These are phyloP conservation scores for Phyllotis vaccarum DNA, from an alignment of 2,797 vertebrate genomes.

Conservation along the genomic window DNA sequence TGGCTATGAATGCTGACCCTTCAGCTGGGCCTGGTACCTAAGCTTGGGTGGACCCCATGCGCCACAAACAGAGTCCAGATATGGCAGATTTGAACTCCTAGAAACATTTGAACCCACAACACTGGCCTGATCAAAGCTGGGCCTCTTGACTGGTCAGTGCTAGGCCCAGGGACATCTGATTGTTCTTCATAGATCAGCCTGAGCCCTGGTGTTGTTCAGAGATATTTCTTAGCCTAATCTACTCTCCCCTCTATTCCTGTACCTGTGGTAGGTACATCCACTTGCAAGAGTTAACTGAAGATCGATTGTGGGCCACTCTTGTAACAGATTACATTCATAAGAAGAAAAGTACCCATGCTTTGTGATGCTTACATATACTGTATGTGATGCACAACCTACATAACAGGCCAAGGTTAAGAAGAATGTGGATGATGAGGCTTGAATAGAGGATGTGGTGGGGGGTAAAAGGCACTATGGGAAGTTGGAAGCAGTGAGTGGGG, in stretches of 20 bases:
- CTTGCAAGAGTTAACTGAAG: neutral
- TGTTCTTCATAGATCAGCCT: neutral
- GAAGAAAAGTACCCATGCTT: neutral
- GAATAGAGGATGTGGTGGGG: neutral
- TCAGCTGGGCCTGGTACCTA: fast-evolving
- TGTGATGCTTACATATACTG: neutral
- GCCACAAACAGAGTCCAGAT: no score
- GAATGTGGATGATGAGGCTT: neutral
- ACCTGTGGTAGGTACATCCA: neutral
- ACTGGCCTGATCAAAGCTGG: fast-evolving
- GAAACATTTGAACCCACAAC: no score
- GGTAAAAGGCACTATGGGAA: neutral
- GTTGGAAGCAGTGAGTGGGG: neutral
- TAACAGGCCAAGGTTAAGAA: neutral
- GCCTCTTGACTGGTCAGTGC: neutral
- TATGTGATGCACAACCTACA: neutral
- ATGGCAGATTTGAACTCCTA: neutral
- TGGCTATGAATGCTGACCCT: fast-evolving
- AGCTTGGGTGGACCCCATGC: neutral
- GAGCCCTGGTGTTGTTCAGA: neutral
- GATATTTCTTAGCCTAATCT: fast-evolving
- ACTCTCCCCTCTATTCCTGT: no score
- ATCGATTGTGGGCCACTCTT: fast-evolving
- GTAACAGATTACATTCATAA: neutral
- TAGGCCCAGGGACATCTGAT: neutral